A percentile compares a stretch with the other conserved stretches of the same genome.
Evolutionary conservation across 2,797 vertebrate genomes (phyloP).

Genomic region (Hydrophis major): DNA sequence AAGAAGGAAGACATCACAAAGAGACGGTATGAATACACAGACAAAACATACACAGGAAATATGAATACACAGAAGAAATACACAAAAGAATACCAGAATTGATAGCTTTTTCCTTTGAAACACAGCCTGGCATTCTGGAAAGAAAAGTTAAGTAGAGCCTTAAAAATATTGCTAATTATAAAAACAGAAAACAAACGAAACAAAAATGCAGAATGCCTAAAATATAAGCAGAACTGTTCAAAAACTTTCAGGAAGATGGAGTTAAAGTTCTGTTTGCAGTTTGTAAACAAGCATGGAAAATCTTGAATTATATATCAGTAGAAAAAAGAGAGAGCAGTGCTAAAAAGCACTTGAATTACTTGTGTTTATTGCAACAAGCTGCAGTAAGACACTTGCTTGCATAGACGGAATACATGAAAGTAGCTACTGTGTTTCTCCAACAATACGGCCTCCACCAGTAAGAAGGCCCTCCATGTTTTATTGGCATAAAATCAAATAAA

Average conservation of each 20-base stretch:
- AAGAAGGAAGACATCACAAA: not conserved
- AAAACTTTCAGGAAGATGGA: not conserved
- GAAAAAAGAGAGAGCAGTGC: not conserved
- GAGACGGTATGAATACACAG: not conserved
- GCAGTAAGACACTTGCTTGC: not conserved
- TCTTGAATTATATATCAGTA: not conserved
- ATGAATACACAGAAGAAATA: not conserved
- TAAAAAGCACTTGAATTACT: not conserved
- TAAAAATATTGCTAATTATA: not conserved
- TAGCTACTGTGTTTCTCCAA: too few relatives aligned
- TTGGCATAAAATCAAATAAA: too few relatives aligned
- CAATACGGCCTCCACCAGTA: too few relatives aligned
- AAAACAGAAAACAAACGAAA: not conserved
- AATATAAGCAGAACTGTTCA: not conserved
- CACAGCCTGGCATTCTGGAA: not conserved
- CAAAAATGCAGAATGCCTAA: not conserved
- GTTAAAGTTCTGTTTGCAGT: not conserved
- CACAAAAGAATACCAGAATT: not conserved
- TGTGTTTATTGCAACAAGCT: not conserved
- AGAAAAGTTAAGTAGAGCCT: not conserved
- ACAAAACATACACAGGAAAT: not conserved
- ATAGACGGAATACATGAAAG: not conserved
- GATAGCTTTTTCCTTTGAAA: not conserved
- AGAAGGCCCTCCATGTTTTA: too few relatives aligned
- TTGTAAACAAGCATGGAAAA: not conserved